These are phyloP conservation scores for Galeopsomyia nigrocyanea DNA, from an alignment of 2,888 invertebrate species.

Conservation along the genomic window DNA sequence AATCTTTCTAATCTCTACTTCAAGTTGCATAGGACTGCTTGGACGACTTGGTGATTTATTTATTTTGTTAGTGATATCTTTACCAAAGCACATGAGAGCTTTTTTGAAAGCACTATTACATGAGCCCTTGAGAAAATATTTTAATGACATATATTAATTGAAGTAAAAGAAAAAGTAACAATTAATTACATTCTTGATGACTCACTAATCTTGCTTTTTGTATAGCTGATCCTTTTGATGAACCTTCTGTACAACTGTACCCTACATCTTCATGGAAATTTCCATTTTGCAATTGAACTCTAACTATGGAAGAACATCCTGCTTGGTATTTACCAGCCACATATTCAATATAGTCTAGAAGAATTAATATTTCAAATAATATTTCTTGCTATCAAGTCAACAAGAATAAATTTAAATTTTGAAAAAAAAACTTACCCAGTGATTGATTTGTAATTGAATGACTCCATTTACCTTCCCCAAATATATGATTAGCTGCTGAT, in stretches of 20 bases:
- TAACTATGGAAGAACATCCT: conserved; percentile 49
- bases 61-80: conserved; percentile 30
- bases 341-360: conserved; percentile 50
- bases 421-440: conserved; percentile 41
- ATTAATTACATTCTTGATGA: conserved; percentile 5
- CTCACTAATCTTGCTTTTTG: conserved; percentile 48
- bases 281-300: conserved; percentile 48
- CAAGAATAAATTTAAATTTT: too few species aligned
- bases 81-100: conserved; percentile 46
- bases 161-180: neutral
- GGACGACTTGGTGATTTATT: conserved; percentile 11
- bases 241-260: conserved; percentile 41
- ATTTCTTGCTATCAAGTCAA: neutral
- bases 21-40: conserved; percentile 15
- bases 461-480: conserved; percentile 49
- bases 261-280: conserved; percentile 50
- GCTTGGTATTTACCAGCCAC: conserved; percentile 46
- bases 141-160: neutral
- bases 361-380: conserved; percentile 5
- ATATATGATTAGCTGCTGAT: conserved; percentile 46
- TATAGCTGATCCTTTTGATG: conserved; percentile 49
- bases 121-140: conserved; percentile 41
- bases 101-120: conserved; percentile 46
- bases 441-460: conserved; percentile 50
- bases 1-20: neutral